Evolutionary conservation across 2,888 invertebrate genomes (phyloP), one percentile per base, ranked within the genome.

Genomic region (Beris morrisii): DNA sequence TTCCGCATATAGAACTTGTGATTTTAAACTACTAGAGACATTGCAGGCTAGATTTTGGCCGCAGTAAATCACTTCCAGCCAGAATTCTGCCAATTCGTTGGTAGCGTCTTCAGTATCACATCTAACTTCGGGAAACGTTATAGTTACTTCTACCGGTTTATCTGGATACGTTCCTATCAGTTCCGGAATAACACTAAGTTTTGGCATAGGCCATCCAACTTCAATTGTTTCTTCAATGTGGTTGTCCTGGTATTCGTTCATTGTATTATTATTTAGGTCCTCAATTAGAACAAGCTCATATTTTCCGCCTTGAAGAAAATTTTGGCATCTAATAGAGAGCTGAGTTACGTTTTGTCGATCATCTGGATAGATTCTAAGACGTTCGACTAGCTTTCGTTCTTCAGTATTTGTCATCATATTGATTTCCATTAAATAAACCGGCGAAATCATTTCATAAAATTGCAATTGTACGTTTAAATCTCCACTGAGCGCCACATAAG

Each of bases 101-200:
- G 70, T 71, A 9, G 71, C 71, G 66, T 75, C 74, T 11, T 82
- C 79, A 38, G 74, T 73, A 48, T 79, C 75, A 76, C 91, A 92
- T 69, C 87, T 86, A 5, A 88, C 87, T 59, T 88, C 87, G 6
- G 88, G 87, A 76, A 92, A 93, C 76, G 90, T 88, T 70, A 93
- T 76, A 4, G 88, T 88, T 0, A 90, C 91, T 71, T 85, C 86
- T 70, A 92, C 89, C 32, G 89, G 86, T 68, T 85, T 82, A 75
- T 88, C 88, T 4, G 93, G 92, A 79, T 92, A 93, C 56, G 93
- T 93, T 73, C 88, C 87, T 63, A 93, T 86, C 73, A 87, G 86
- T 73, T 90, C 89, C 4, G 91, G 91, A 66, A 88, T 89, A 57
- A 92, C 84, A 59, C 86, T 85, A 72, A 93, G 78, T 69, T 85